Evolutionary conservation across 2,888 invertebrate species (phyloP), one percentile per base, ranked within the genome.

Genomic region (Tinea trinotella): DNA sequence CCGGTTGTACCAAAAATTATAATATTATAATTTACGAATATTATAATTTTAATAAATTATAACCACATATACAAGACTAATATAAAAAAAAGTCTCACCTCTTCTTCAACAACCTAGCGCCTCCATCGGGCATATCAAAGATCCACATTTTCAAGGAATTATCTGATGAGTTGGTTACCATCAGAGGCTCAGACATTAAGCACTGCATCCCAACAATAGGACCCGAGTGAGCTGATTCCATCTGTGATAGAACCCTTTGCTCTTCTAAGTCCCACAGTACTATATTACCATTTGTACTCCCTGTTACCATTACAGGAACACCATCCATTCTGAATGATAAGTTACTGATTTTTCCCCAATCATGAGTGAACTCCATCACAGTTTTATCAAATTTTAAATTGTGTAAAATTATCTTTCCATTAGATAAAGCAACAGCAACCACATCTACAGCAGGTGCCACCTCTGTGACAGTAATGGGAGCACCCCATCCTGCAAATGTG

Each of bases 191-290:
- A 55, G 91, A 93, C 49, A 93, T 92, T 49, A 99, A 84, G 76
- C 94, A 98, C 60, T 91, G 87, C 63, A 97, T 78, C 0, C 97
- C 96, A 7, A 91, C 90, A 2, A 99, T 92, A 9, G 90, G 74
- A 1, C 85, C 88, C 48, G 88, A 83, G 70, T 99, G 99, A 1
- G 96, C 96, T 40, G 89, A 83, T 52, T 92, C 83, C 15, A 97
- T 76, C 74, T 97, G 97, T 57, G 93, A 93, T 55, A 92, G 87
- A 0, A 97, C 86, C 68, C 91, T 89, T 59, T 88, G 88, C 58
- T 95, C 91, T 66, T 96, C 95, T 44, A 99, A 86, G 78, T 98
- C 92, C 99, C 99, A 99, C 69, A 98, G 89, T 0, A 96, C 95
- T 61, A 99, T 89, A 65, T 96, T 93, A 0, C 99, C 99, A 46